Percentiles rank a stretch among this genome's conserved stretches.
Evolutionary conservation across 2,113 vertebrate species (phyloP).

Genomic region (Bubo scandiacus): DNA sequence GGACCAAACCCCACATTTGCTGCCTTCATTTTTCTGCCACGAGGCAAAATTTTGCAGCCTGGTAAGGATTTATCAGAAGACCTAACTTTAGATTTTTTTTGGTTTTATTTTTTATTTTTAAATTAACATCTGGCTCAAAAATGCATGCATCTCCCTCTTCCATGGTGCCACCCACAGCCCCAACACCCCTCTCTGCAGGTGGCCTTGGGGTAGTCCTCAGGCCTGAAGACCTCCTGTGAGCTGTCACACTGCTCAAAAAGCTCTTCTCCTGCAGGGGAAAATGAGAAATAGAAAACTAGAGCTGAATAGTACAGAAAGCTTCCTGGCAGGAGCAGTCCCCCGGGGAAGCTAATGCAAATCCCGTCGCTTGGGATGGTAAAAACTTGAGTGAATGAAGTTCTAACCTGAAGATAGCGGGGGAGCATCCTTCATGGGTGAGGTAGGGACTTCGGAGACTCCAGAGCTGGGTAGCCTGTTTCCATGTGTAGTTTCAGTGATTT

Average conservation of each 20-base stretch:
- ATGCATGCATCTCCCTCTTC: not conserved
- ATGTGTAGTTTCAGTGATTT: not conserved
- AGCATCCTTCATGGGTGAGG: not conserved
- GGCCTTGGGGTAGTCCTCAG: slow-evolving; percentile 31
- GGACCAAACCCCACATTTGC: not conserved
- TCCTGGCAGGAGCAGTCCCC: not conserved
- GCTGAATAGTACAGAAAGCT: not conserved
- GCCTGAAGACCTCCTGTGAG: not conserved
- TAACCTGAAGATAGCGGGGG: not conserved
- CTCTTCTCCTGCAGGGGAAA: slow-evolving; percentile 3
- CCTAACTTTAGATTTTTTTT: not conserved
- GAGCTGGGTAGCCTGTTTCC: not conserved
- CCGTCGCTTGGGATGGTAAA: not conserved
- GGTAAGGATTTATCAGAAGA: not conserved
- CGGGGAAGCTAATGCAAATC: not conserved
- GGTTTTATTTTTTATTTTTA: not conserved
- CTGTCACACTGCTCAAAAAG: not conserved
- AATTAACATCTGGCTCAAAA: not conserved
- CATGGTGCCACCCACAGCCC: not conserved
- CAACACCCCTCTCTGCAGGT: rapidly evolving
- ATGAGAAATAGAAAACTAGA: not conserved
- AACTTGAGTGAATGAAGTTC: not conserved
- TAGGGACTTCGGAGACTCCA: not conserved
- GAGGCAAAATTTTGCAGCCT: not conserved
- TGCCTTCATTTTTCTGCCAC: not conserved